Base-by-base conservation (phyloP, 2,888 invertebrate species). In the Sphaerophoria taeniata region DNA sequence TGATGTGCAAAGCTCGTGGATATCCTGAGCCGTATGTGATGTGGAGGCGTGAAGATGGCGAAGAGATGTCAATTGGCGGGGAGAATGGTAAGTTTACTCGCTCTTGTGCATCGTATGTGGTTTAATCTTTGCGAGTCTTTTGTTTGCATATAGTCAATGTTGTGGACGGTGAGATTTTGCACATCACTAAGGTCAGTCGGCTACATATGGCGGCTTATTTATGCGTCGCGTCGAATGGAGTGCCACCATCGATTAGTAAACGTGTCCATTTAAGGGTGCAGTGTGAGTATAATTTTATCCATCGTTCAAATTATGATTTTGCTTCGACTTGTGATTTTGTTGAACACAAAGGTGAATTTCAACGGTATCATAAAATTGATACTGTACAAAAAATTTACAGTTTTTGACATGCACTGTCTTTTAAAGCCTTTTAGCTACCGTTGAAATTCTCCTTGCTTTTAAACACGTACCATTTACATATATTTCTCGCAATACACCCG, bases 181-280 rank as follows among this genome's bases (percentile, higher is more conserved):
- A 96, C 89, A 96, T 98, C 89, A 95, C 95, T 77, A 97, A 97
- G 93, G 97, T 98, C 88, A 97, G 97, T 89, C 94, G 98, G 60
- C 94, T 97, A 85, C 97, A 97, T 92, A 98, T 98, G 97, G 98
- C 97, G 33, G 96, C 97, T 43, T 98, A 98, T 92, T 93, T 98
- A 85, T 98, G 98, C 93, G 97, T 98, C 88, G 98, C 98, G 12
- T 97, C 97, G 77, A 98, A 98, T 91, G 97, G 97, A 76, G 97
- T 98, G 39, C 97, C 97, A 36, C 98, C 98, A 9, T 97, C 97
- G 63, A 97, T 97, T 89, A 97, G 97, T 93, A 96, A 97, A 91
- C 93, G 96, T 87, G 96, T 97, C 75, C 94, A 96, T 88, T 94
- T 97, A 55, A 94, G 96, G 92, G 97, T 97, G 72, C 96, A 96